phyloP scores from a whole-genome alignment of 1,140 invertebrate species.

The Globodera ellingtonae region DNA sequence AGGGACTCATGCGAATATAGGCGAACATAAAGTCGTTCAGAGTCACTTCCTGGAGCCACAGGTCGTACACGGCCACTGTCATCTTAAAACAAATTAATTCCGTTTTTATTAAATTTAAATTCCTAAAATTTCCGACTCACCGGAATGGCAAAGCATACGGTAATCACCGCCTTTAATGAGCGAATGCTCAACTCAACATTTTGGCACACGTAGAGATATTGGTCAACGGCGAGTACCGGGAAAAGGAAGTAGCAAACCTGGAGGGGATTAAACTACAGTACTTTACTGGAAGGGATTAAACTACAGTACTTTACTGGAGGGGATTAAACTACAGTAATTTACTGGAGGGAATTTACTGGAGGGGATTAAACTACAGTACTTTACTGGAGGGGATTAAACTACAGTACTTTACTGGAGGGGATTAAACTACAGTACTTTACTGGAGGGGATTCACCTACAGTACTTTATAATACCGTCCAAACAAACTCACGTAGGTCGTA shows the following conservation, averaged over 20 bases:
- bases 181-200: slow-evolving; percentile 50
- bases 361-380: too few relatives aligned
- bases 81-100: slow-evolving; percentile 22
- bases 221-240: slow-evolving; percentile 57
- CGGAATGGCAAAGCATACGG: slow-evolving; percentile 52
- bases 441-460: too few relatives aligned
- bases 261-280: too few relatives aligned
- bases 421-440: too few relatives aligned
- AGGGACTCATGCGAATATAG: slow-evolving; percentile 54
- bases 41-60: slow-evolving; percentile 54
- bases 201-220: slow-evolving; percentile 57
- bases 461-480: too few relatives aligned
- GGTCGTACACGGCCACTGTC: slow-evolving; percentile 55
- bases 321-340: too few relatives aligned
- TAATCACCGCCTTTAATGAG: slow-evolving; percentile 43
- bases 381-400: too few relatives aligned
- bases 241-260: slow-evolving; percentile 54
- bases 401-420: too few relatives aligned
- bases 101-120: background rate
- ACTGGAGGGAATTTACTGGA: too few relatives aligned
- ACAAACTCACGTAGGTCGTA: slow-evolving; percentile 46
- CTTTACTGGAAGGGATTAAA: background rate
- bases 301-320: too few relatives aligned
- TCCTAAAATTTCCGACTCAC: background rate
- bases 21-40: slow-evolving; percentile 58